These are phyloP conservation scores for Macroramphosus scolopax DNA, from an alignment of 2,797 vertebrate genomes.

Conservation along the genomic window DNA sequence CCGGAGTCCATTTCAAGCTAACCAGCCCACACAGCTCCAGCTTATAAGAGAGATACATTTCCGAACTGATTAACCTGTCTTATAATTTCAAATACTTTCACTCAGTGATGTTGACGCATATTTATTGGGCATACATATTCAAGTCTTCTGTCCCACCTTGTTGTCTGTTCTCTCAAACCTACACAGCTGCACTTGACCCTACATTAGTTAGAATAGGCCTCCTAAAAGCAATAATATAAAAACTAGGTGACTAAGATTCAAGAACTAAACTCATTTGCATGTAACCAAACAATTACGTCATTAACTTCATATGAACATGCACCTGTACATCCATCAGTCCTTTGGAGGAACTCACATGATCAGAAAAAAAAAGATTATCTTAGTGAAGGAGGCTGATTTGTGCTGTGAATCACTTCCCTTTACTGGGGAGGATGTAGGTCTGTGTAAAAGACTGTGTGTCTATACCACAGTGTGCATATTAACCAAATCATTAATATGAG, in stretches of 20 bases:
- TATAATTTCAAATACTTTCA: too few species aligned
- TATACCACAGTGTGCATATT: too few species aligned
- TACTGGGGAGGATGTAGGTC: background rate
- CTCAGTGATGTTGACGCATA: too few species aligned
- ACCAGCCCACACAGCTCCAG: background rate
- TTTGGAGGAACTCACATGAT: too few species aligned
- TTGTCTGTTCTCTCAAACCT: constrained; percentile 1
- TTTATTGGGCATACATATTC: too few species aligned
- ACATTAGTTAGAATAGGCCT: background rate
- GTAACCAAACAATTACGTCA: constrained; percentile 6
- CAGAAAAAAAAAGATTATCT: too few species aligned
- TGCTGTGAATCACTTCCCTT: background rate
- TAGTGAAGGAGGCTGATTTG: background rate
- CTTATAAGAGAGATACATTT: background rate
- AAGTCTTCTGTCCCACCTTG: background rate
- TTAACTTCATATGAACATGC: too few species aligned
- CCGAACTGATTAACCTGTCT: too few species aligned
- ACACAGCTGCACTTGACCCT: background rate
- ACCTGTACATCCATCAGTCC: too few species aligned
- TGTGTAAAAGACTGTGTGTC: too few species aligned
- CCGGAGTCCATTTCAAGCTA: background rate
- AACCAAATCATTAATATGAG: too few species aligned
- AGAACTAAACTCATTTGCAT: background rate
- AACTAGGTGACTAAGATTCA: constrained; percentile 2
- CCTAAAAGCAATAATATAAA: background rate